Evolutionary conservation across 2,888 invertebrate species (phyloP).

Genomic region (Mythimna albipuncta): DNA sequence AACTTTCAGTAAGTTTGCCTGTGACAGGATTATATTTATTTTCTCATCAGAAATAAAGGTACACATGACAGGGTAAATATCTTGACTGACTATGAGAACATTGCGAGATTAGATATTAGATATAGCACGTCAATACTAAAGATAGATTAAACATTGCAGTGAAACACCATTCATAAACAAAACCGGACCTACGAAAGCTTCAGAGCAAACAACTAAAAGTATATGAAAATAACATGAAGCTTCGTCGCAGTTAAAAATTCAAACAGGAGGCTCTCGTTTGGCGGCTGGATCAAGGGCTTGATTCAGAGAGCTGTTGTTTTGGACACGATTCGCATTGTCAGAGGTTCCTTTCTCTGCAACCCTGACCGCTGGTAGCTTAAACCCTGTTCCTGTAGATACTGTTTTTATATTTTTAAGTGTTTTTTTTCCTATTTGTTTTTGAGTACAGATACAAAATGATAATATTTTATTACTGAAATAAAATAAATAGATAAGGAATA

Average conservation of each 20-base stretch:
- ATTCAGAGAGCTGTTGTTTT: too few relatives aligned
- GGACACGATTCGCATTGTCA: too few relatives aligned
- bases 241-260: neutral
- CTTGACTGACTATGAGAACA: neutral
- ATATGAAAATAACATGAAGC: neutral
- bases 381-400: too few relatives aligned
- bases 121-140: neutral
- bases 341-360: too few relatives aligned
- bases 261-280: neutral
- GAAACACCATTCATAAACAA: neutral
- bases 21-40: conserved; percentile 17
- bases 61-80: neutral
- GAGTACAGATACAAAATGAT: too few relatives aligned
- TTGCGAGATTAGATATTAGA: neutral
- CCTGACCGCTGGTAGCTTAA: too few relatives aligned
- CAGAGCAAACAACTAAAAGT: neutral
- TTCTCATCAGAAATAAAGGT: conserved; percentile 24
- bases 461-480: too few relatives aligned
- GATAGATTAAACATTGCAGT: neutral
- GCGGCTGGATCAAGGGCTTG: too few relatives aligned
- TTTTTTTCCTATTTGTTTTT: too few relatives aligned
- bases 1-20: conserved; percentile 33
- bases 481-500: too few relatives aligned
- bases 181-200: neutral
- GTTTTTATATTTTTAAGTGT: too few relatives aligned